Conservation (phyloP, 1,140 invertebrate species). For the Lanistes nyassanus region DNA sequence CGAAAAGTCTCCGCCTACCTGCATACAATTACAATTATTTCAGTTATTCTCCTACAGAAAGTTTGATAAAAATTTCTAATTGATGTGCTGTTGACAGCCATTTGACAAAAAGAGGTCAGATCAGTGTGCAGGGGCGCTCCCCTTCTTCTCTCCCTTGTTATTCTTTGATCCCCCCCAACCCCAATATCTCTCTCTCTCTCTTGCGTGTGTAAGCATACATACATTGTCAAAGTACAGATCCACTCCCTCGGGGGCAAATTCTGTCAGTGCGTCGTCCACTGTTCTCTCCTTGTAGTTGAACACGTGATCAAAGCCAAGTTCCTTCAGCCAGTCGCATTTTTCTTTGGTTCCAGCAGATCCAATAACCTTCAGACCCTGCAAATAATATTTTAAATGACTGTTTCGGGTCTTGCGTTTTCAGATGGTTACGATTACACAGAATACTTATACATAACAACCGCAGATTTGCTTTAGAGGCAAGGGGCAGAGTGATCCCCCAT, state of each 20-base stretch:
- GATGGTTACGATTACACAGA: too few relatives aligned
- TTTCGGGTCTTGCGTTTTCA: too few relatives aligned
- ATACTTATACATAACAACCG: too few relatives aligned
- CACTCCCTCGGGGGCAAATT: slow-evolving; percentile 75
- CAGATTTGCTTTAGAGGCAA: too few relatives aligned
- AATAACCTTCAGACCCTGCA: slow-evolving; percentile 75
- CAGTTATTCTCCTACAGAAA: not conserved
- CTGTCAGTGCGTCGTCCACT: slow-evolving; percentile 70
- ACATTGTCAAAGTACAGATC: slow-evolving; percentile 83
- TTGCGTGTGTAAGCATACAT: slow-evolving; percentile 67
- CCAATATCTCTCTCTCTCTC: too few relatives aligned
- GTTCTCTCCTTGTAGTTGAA: slow-evolving; percentile 82
- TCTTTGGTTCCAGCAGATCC: slow-evolving; percentile 78
- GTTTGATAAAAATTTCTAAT: too few relatives aligned
- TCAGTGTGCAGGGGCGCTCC: too few relatives aligned
- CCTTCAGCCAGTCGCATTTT: slow-evolving; percentile 76
- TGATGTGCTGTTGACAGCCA: too few relatives aligned
- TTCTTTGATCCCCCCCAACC: too few relatives aligned
- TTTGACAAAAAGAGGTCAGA: too few relatives aligned
- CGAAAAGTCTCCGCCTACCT: slow-evolving; percentile 55
- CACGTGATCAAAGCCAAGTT: slow-evolving; percentile 75
- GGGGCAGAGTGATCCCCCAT: too few relatives aligned
- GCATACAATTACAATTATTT: not conserved
- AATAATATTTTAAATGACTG: slow-evolving; percentile 3
- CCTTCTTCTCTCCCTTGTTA: too few relatives aligned